Evolutionary conservation across 2,888 invertebrate species (phyloP), one percentile per base, ranked within the genome.

Genomic region (Drosophila algonquin): DNA sequence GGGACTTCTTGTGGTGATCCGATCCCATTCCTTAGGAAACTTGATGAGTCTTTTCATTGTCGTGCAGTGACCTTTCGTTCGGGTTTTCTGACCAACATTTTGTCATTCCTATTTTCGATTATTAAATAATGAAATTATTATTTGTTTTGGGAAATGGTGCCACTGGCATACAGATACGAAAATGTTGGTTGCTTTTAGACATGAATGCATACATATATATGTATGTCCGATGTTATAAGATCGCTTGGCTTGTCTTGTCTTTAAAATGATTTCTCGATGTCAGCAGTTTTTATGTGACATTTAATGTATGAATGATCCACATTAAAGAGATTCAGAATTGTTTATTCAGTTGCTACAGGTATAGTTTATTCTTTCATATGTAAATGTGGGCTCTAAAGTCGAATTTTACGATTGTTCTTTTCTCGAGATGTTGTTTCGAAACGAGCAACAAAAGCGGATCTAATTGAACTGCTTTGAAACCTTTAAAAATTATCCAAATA

Each of bases 21-120:
- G 89, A 60, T 80, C 84, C 62, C 65, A 58, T 74, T 72, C 46
- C 58, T 16, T 58, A 67, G 57, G 50, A 67, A 47, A 18, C 47
- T 52, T 73, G 55, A 63, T 46, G 52, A 21, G 52, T 45, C 47
- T 51, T 40, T 63, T 77, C 52, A 50, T 30, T n/a, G 14, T 44
- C 70, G 83, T 71, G 67, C 80, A 74, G 45, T 77, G 84, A 87
- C 84, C 89, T 73, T 54, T 64, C 3, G 14, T 3, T 27, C 32
- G 40, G 0, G 16, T 45, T 16, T 55, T 30, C n/a, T 46, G 18
- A 10, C 7, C 35, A 18, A 6, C 10, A 18, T 46, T 46, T 30
- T 30, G 30, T 0, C 8, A 8, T 30, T 30, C 8, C 0, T 27
- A 2, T 46, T 18, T 46, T 18, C 10, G 18, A 9, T 10, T 16